Evolutionary conservation across 2,113 vertebrate genomes (phyloP).

Genomic region (Pongo pygmaeus): DNA sequence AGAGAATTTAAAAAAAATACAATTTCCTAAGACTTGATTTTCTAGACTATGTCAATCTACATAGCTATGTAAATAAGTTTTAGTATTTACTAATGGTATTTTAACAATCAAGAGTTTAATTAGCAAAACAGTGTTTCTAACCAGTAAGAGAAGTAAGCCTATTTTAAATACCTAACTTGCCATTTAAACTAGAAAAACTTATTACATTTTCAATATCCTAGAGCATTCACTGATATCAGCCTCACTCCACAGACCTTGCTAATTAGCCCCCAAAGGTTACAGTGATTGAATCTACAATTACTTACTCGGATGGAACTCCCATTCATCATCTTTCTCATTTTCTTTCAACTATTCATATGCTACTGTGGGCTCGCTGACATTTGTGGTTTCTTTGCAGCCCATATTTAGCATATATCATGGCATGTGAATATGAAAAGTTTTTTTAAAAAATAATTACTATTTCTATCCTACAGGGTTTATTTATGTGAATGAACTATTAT

Average conservation of each 20-base stretch:
- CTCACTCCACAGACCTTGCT: conserved; percentile 25
- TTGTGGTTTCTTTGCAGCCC: background rate
- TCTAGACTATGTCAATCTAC: background rate
- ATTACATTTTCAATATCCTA: conserved; percentile 8
- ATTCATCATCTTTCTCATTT: conserved; percentile 10
- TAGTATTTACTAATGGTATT: conserved; percentile 30
- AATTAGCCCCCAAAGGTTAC: conserved; percentile 54
- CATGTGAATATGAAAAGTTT: conserved; percentile 1
- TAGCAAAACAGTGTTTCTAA: conserved; percentile 42
- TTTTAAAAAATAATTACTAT: background rate
- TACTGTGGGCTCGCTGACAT: background rate
- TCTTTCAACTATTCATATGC: background rate
- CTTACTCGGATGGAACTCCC: background rate
- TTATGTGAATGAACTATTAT: background rate
- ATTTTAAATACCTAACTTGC: conserved; percentile 40
- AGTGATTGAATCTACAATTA: background rate
- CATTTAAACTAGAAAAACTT: conserved; percentile 51
- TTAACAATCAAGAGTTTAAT: conserved; percentile 5
- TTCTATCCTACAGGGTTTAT: background rate
- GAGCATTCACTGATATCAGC: background rate
- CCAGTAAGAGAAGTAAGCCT: background rate
- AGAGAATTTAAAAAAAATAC: background rate
- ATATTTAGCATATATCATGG: background rate
- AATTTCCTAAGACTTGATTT: background rate
- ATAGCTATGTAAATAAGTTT: conserved; percentile 10